Evolutionary conservation across 2,888 invertebrate genomes (phyloP), one percentile per base, ranked within the genome.

Genomic region (Xanthia togata): DNA sequence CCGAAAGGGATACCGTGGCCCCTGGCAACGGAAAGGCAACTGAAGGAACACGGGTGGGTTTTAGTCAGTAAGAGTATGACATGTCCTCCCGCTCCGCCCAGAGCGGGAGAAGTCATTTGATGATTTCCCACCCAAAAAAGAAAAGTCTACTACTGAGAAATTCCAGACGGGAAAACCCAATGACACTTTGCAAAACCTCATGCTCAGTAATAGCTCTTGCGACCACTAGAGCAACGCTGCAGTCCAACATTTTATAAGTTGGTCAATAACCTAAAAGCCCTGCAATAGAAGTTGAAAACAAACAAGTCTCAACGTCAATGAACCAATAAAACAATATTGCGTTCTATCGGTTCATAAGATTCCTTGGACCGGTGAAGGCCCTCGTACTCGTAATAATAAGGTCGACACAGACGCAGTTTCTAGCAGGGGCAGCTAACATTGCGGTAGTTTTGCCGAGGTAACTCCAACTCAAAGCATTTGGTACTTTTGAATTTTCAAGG

Each of bases 321-420:
- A 57, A 78, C 59, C 53, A 59, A 70, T 70, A 44, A 50, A 63
- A 64, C 57, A 71, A 72, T 63, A 79, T 68, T 55, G 59, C 78
- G 20, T 44, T 68, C 35, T 47, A 60, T 35, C 64, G 31, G 5
- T 23, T 76, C 41, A 50, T 68, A 65, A 44, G 26, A 23, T 31
- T 23, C 50, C 35, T 23, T 38, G 17, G 17, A 57, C 2, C 26
- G 17, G 20, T 23, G 17, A 62, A 14, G 35, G 68, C 50, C 63
- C n/a, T 71, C n/a, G 3, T 35, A 14, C n/a, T 71, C n/a, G 3
- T 35, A 14, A 26, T 47, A 35, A 68, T 67, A 44, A 26, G 23
- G 8, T 44, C 11, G 44, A 14, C 5, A 12, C 31, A 70, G 23
- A 8, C 14, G 8, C 14, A 70, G 26, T 23, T 38, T 62, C 31